phyloP scores from a whole-genome alignment of 2,888 invertebrate genomes.

The Drosophila nr. fundita region DNA sequence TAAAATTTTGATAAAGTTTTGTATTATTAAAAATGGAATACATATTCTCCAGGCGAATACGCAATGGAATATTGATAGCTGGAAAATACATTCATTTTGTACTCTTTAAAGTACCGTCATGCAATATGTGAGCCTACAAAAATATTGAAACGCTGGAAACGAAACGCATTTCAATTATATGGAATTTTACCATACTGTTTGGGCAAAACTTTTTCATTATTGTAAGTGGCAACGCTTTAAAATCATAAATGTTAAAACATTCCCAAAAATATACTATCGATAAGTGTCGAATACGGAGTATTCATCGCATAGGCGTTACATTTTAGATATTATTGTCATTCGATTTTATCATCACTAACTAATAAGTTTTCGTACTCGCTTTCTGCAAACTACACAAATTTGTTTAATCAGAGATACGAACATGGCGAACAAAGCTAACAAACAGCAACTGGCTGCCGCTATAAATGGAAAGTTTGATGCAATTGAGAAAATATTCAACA shows the following conservation, averaged over 20 bases:
- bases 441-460: not conserved
- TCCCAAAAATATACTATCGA: not conserved
- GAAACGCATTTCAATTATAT: not conserved
- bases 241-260: not conserved
- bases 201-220: not conserved
- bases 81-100: slow-evolving; percentile 43
- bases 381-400: not conserved
- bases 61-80: slow-evolving; percentile 74
- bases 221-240: not conserved
- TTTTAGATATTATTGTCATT: not conserved
- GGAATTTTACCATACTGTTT: not conserved
- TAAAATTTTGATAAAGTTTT: slow-evolving; percentile 74
- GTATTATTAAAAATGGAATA: slow-evolving; percentile 74
- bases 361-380: not conserved
- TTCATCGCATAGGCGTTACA: not conserved
- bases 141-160: not conserved
- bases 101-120: not conserved
- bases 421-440: too few species aligned
- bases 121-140: not conserved
- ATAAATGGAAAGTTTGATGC: not conserved
- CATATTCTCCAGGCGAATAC: slow-evolving; percentile 67
- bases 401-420: not conserved
- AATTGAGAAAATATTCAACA: not conserved
- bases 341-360: not conserved
- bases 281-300: not conserved